phyloP scores from a whole-genome alignment of 1,140 invertebrate genomes.

The Dreissena polymorpha region DNA sequence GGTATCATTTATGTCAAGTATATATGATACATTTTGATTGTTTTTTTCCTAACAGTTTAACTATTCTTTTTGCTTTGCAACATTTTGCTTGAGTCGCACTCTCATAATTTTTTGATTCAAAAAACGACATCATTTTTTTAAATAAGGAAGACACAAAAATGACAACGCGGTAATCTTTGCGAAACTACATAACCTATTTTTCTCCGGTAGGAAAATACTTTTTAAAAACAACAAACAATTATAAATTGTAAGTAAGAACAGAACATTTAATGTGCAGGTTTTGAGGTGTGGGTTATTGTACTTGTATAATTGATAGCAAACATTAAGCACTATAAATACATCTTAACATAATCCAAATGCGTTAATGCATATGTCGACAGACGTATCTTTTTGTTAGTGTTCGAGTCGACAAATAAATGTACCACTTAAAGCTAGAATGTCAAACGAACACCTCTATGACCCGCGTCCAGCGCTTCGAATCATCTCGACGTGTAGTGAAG shows the following conservation, averaged over 20 bases:
- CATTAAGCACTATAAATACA: not conserved
- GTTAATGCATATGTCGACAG: not conserved
- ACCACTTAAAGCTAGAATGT: not conserved
- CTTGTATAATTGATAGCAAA: not conserved
- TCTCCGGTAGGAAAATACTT: too few species aligned
- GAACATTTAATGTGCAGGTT: not conserved
- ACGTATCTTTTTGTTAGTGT: not conserved
- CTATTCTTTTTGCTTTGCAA: too few species aligned
- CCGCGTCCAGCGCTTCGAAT: not conserved
- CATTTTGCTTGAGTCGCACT: too few species aligned
- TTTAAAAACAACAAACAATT: too few species aligned
- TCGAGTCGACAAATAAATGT: not conserved
- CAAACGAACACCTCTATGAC: slow-evolving; percentile 12
- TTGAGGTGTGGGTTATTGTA: not conserved
- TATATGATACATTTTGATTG: too few species aligned
- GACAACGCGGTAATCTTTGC: too few species aligned
- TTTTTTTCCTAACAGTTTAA: too few species aligned
- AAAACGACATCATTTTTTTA: too few species aligned
- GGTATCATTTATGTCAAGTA: too few species aligned
- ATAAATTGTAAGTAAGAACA: not conserved
- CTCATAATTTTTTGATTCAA: too few species aligned
- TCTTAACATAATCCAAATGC: not conserved
- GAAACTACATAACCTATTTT: too few species aligned
- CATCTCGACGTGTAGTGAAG: slow-evolving; percentile 1
- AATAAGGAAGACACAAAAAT: too few species aligned